Percentiles rank a stretch among this genome's conserved stretches.
phyloP scores from a whole-genome alignment of 2,888 invertebrate genomes.

The Harpalus rufipes region DNA sequence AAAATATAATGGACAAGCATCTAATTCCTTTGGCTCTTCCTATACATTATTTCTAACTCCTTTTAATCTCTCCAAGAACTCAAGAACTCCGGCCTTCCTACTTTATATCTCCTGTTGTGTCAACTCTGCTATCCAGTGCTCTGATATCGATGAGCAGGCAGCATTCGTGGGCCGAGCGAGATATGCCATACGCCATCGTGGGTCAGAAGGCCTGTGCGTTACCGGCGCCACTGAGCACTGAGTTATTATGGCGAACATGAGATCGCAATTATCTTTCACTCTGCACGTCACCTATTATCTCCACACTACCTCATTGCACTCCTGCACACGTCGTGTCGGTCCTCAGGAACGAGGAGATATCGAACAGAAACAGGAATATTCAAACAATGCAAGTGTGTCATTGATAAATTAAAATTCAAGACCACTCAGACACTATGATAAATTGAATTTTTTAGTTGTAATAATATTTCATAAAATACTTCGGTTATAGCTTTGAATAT shows the following conservation, averaged over 20 bases:
- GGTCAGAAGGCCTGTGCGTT: constrained; percentile 17
- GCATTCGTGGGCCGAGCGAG: not conserved
- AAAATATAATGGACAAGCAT: no score
- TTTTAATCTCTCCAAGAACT: not conserved
- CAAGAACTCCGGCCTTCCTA: not conserved
- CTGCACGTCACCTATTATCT: constrained; percentile 56
- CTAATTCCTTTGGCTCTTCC: no score
- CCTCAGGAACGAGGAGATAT: no score
- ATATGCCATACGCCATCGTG: not conserved
- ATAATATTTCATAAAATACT: no score
- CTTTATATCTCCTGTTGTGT: not conserved
- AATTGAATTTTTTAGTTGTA: no score
- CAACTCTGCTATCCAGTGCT: not conserved
- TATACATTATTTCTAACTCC: no score
- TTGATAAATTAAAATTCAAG: constrained; percentile 1
- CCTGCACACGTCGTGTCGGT: not conserved
- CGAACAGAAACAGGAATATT: no score
- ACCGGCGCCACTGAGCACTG: constrained; percentile 57
- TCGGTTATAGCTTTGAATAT: no score
- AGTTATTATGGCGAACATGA: constrained; percentile 57
- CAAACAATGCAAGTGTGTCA: no score
- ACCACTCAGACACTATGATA: not conserved
- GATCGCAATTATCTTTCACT: constrained; percentile 60
- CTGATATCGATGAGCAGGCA: not conserved
- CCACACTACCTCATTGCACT: constrained; percentile 31